Evolutionary conservation across 2,113 vertebrate species (phyloP).

Genomic region (Halichoerus grypus): DNA sequence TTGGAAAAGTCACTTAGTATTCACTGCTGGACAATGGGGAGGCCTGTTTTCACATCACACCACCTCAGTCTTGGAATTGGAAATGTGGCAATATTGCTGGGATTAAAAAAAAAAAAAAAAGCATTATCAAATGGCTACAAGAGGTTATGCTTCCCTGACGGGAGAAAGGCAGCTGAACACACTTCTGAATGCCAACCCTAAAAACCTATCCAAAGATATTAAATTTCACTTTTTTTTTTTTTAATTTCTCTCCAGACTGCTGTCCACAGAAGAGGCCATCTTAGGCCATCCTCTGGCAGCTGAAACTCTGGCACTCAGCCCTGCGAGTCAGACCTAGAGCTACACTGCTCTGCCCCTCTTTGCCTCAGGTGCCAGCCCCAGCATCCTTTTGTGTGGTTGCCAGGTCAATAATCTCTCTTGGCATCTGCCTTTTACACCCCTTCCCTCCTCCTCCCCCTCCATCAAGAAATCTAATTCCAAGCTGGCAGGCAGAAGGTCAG

Average conservation of each 20-base stretch:
- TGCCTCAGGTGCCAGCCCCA: neutral
- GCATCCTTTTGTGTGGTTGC: conserved; percentile 33
- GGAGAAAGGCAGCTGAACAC: neutral
- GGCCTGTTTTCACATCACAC: neutral
- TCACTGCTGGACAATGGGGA: neutral
- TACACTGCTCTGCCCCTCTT: neutral
- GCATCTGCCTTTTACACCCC: conserved; percentile 62
- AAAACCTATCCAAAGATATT: conserved; percentile 45
- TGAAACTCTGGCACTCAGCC: neutral
- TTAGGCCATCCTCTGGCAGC: neutral
- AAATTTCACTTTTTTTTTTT: conserved; percentile 3
- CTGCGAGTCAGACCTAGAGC: neutral
- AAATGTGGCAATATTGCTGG: neutral
- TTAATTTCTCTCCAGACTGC: neutral
- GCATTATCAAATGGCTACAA: neutral
- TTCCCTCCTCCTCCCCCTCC: conserved; percentile 2
- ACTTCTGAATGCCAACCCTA: conserved; percentile 20
- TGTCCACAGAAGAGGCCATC: neutral
- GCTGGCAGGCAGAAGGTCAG: conserved; percentile 72
- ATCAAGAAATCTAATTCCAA: conserved; percentile 68
- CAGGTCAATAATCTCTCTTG: conserved; percentile 69
- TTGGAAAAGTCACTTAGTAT: neutral
- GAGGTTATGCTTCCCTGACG: neutral
- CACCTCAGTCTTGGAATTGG: neutral
- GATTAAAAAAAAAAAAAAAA: neutral